Conservation (phyloP, 2,888 invertebrate genomes). For the Campoplex capitator region DNA sequence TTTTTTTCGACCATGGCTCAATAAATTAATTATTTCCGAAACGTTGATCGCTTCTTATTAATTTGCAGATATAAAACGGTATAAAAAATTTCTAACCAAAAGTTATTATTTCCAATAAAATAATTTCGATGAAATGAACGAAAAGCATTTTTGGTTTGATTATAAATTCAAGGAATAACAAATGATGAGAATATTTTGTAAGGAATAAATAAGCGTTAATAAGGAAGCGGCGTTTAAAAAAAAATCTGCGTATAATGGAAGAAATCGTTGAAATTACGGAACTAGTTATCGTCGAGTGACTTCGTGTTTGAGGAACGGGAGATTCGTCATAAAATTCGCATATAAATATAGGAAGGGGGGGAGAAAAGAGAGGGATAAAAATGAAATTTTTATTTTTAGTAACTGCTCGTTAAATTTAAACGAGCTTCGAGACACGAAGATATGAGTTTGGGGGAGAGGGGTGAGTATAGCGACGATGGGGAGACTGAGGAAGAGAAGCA, state of each 20-base stretch:
- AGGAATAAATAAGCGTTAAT: background rate
- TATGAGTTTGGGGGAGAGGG: background rate
- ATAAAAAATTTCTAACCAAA: too few species aligned
- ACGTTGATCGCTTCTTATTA: too few species aligned
- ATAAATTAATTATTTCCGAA: too few species aligned
- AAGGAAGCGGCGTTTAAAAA: background rate
- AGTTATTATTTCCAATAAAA: too few species aligned
- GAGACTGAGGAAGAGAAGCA: background rate
- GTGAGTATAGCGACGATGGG: background rate
- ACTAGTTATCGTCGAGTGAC: background rate
- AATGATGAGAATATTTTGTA: background rate
- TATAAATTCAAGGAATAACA: too few species aligned
- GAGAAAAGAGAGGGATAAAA: background rate
- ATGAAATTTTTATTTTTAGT: constrained; percentile 27
- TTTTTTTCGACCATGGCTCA: too few species aligned
- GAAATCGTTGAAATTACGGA: background rate
- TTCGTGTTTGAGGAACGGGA: background rate
- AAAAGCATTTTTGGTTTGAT: too few species aligned
- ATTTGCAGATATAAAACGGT: too few species aligned
- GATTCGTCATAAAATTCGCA: background rate
- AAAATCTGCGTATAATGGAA: too few species aligned
- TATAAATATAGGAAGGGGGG: background rate
- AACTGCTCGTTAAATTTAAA: constrained; percentile 10
- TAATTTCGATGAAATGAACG: too few species aligned
- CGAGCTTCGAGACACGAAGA: constrained; percentile 5